These are phyloP conservation scores for Vireo griseus DNA, from an alignment of 2,797 vertebrate genomes.

Conservation along the genomic window DNA sequence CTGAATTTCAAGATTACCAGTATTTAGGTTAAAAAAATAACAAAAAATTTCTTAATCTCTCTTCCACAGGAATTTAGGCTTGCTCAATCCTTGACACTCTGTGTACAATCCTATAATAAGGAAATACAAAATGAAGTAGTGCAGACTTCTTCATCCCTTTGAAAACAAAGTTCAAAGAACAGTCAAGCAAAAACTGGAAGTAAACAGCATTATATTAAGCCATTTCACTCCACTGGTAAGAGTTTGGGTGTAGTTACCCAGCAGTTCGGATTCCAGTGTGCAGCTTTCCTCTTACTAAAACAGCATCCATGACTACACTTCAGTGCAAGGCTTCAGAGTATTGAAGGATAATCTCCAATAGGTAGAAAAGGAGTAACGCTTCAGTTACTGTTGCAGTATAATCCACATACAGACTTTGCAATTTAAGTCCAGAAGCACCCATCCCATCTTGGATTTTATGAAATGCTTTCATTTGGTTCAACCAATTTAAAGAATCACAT, in stretches of 20 bases:
- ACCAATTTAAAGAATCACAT: not conserved
- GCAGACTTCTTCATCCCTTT: not conserved
- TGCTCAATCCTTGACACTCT: not conserved
- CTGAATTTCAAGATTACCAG: not conserved
- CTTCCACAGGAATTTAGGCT: not conserved
- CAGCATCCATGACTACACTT: not conserved
- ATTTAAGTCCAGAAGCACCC: accelerated
- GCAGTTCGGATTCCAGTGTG: not conserved
- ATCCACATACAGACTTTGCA: not conserved
- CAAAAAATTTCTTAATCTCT: not conserved
- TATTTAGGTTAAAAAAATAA: not conserved
- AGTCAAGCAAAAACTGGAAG: not conserved
- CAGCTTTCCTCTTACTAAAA: not conserved
- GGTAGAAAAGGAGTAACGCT: accelerated
- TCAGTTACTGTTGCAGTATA: not conserved
- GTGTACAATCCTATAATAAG: not conserved
- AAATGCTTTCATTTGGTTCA: not conserved
- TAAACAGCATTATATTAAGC: not conserved
- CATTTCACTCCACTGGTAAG: not conserved
- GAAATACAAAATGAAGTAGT: not conserved
- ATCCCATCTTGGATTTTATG: not conserved
- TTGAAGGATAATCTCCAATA: not conserved
- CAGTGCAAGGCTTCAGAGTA: not conserved
- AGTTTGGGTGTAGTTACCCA: not conserved
- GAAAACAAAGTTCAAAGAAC: not conserved